Percentiles rank a stretch among this genome's conserved stretches.
Evolutionary conservation across 1,140 invertebrate genomes (phyloP).

Genomic region (Orius insidiosus): DNA sequence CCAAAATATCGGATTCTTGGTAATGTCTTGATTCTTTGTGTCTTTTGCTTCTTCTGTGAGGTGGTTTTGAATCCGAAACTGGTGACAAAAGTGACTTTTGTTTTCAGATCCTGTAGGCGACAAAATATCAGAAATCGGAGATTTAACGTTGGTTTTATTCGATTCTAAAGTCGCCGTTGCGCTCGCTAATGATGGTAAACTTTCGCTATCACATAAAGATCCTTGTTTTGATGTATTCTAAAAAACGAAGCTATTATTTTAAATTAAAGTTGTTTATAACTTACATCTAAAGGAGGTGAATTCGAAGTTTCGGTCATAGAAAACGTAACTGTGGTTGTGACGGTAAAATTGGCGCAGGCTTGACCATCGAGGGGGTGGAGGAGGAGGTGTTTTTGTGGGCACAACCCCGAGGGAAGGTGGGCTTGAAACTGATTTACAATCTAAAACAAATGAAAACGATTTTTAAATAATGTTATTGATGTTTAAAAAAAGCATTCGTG

Average conservation of each 20-base stretch:
- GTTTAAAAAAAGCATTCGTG: too few relatives aligned
- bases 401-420: constrained; percentile 9
- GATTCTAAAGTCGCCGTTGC: constrained; percentile 15
- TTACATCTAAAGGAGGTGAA: constrained; percentile 21
- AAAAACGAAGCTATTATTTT: background rate
- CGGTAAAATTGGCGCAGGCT: constrained; percentile 47
- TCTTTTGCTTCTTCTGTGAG: constrained; percentile 23
- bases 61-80: constrained; percentile 25
- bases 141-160: constrained; percentile 6
- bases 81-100: constrained; percentile 16
- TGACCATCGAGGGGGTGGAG: constrained; percentile 39
- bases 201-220: constrained; percentile 15
- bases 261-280: constrained; percentile 11
- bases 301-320: constrained; percentile 39
- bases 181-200: constrained; percentile 16
- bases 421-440: constrained; percentile 13
- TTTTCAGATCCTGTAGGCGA: constrained; percentile 26
- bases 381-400: constrained; percentile 38
- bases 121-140: constrained; percentile 19
- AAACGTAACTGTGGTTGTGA: constrained; percentile 66
- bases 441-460: constrained; percentile 2
- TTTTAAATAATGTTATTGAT: too few relatives aligned
- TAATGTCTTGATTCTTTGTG: constrained; percentile 39
- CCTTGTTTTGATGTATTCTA: constrained; percentile 6
- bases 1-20: constrained; percentile 66